Evolutionary conservation across 2,797 vertebrate genomes (phyloP).

Genomic region (Acipenser ruthenus): DNA sequence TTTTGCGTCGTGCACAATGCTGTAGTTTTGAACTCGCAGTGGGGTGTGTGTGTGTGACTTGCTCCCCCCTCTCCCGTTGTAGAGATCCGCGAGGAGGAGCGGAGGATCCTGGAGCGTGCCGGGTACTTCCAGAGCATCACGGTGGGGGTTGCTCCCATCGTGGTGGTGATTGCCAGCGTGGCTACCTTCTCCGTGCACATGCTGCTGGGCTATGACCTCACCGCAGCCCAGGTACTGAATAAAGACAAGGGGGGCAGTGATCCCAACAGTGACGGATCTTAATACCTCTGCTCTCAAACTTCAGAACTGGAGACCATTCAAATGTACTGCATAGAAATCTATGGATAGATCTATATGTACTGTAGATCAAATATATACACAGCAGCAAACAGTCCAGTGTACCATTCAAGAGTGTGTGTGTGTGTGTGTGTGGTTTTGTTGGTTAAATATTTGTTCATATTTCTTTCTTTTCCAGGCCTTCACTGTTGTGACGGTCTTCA

Average conservation of each 20-base stretch:
- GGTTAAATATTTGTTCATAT: neutral
- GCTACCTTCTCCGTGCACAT: constrained; percentile 85
- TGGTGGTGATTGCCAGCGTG: constrained; percentile 86
- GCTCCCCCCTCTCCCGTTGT: neutral
- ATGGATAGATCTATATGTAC: too few relatives aligned
- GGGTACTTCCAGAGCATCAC: constrained; percentile 91
- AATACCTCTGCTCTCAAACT: too few relatives aligned
- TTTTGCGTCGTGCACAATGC: too few relatives aligned
- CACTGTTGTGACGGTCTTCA: constrained; percentile 89
- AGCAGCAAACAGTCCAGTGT: neutral
- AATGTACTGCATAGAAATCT: too few relatives aligned
- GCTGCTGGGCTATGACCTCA: constrained; percentile 82
- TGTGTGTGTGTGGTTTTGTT: neutral
- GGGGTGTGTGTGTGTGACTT: neutral
- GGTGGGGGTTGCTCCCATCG: constrained; percentile 82
- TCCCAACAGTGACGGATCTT: too few relatives aligned
- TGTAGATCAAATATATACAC: too few relatives aligned
- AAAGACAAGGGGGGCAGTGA: too few relatives aligned
- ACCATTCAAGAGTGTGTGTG: neutral
- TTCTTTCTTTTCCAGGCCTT: constrained; percentile 66
- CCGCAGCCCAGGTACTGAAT: constrained; percentile 72
- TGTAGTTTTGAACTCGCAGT: too few relatives aligned
- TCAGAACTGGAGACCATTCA: too few relatives aligned
- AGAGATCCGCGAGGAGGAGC: constrained; percentile 81
- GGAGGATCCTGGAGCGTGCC: constrained; percentile 67